Conservation (phyloP, 2,888 invertebrate species). For the Amblyteles armatorius region DNA sequence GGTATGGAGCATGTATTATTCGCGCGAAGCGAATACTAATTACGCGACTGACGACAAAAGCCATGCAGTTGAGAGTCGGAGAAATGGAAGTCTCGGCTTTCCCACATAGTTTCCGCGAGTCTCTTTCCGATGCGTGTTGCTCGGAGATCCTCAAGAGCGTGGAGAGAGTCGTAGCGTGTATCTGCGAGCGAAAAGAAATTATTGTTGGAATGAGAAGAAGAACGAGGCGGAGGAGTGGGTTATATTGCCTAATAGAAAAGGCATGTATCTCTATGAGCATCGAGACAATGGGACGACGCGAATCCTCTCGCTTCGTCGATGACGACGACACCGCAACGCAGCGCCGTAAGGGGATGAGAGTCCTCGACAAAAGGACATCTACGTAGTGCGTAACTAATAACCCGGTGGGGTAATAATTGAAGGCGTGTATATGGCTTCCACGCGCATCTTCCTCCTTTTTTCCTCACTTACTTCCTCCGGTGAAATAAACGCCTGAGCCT, state of each 20-base stretch:
- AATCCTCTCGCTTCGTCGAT: constrained; percentile 52
- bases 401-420: constrained; percentile 79
- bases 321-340: constrained; percentile 42
- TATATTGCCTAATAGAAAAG: constrained; percentile 55
- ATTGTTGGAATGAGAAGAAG: constrained; percentile 56
- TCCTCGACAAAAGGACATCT: constrained; percentile 64
- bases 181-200: constrained; percentile 48
- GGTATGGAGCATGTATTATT: constrained; percentile 39
- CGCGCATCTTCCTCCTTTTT: constrained; percentile 52
- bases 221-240: constrained; percentile 44
- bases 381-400: constrained; percentile 58
- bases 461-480: constrained; percentile 19
- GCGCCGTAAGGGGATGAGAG: constrained; percentile 50
- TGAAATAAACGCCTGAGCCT: constrained; percentile 35
- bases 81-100: constrained; percentile 45
- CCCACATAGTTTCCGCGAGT: constrained; percentile 41
- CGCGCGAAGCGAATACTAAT: constrained; percentile 58
- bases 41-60: constrained; percentile 61
- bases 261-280: constrained; percentile 46
- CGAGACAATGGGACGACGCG: constrained; percentile 62
- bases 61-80: constrained; percentile 14
- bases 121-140: constrained; percentile 4
- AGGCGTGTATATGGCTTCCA: constrained; percentile 57
- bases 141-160: constrained; percentile 40
- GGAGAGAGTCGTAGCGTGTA: neutral